phyloP scores from a whole-genome alignment of 2,797 vertebrate species.

The Ispidina picta region DNA sequence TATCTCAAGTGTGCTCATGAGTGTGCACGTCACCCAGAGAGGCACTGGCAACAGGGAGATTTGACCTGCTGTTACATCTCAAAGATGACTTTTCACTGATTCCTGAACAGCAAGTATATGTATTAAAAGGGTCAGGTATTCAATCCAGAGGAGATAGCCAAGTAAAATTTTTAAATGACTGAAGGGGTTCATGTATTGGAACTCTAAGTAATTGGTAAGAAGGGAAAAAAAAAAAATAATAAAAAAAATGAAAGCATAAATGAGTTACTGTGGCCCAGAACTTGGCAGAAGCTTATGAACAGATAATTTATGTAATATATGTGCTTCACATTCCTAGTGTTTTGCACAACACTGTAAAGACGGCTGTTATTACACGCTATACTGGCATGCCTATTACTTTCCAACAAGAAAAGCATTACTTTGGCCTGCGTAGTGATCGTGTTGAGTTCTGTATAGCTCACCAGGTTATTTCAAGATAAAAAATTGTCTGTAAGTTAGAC shows the following conservation, averaged over 20 bases:
- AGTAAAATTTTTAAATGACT: not conserved
- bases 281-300: not conserved
- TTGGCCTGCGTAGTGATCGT: conserved; percentile 10
- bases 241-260: not conserved
- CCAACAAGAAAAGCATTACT: conserved; percentile 49
- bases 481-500: conserved; percentile 21
- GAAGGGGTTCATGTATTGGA: not conserved
- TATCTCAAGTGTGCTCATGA: accelerated
- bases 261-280: not conserved
- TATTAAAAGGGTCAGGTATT: not conserved
- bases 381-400: conserved; percentile 26
- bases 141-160: not conserved
- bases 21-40: accelerated
- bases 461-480: conserved; percentile 27
- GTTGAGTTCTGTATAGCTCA: conserved; percentile 22
- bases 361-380: conserved; percentile 26
- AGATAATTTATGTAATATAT: not conserved
- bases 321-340: conserved; percentile 2
- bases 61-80: not conserved
- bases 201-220: not conserved
- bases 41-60: not conserved
- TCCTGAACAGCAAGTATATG: not conserved
- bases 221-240: not conserved
- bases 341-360: conserved; percentile 13
- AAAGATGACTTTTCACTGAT: not conserved